Evolutionary conservation across 1,140 invertebrate genomes (phyloP), one percentile per base, ranked within the genome.

Genomic region (Drosophila bocki): DNA sequence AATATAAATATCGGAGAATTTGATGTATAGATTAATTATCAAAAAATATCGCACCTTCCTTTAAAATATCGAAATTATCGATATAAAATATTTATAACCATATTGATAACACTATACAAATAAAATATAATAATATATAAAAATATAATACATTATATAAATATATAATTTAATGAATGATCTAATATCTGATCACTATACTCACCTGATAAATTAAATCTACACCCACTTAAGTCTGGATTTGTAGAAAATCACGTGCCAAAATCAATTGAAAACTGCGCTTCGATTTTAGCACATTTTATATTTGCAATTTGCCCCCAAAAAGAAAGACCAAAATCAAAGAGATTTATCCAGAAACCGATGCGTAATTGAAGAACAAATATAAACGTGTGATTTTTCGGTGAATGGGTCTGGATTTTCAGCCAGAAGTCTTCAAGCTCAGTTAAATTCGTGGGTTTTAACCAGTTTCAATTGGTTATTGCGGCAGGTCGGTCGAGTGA

Each of bases 381-480:
- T 59, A 74, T 33, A 41, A 72, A 74, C 26, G 54, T 72, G 70
- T 11, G 67, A 74, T 17, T 74, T 72, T 22, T 17, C 9, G 47
- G 11, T 19, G 48, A 45, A 70, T 45, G 48, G 57, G n/a, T 33
- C 9, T 37, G 53, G 45, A 42, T 41, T 44, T 44, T 50, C 0
- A 13, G n/a, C 29, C 54, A 48, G 50, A 58, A 88, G 86, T 33
- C 69, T 84, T 81, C 80, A 65, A 72, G 64, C 51, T 48, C 37
- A 62, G 58, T 81, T 51, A 71, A 41, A 62, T 68, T 26, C n/a
- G 65, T 65, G 50, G 72, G 47, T 57, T 71, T 63, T 78, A 92
- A 92, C 91, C 83, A 92, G 91, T 92, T 92, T 88, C 54, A 68
- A 60, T 92, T 75, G 81, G 91, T 92, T 92, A 91, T 92, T 92